phyloP scores from a whole-genome alignment of 2,888 invertebrate species.

The Cerastoderma edule region DNA sequence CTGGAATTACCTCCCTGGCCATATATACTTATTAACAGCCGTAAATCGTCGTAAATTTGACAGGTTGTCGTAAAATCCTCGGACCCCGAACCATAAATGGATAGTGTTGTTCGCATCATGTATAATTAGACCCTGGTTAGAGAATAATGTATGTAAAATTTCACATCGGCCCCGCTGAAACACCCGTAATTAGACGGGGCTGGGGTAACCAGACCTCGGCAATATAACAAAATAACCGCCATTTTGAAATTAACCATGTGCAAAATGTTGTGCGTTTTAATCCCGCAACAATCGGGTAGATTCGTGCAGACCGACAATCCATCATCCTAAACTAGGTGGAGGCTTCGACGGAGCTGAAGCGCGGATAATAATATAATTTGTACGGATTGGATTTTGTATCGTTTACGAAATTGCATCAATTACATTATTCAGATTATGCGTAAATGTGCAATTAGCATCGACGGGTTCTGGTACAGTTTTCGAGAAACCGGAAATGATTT shows the following conservation, averaged over 20 bases:
- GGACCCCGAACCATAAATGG: slow-evolving; percentile 62
- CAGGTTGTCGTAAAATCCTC: slow-evolving; percentile 61
- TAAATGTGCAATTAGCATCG: slow-evolving; percentile 37
- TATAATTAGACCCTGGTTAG: slow-evolving; percentile 67
- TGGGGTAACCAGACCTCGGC: slow-evolving; percentile 51
- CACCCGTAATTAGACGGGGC: slow-evolving; percentile 51
- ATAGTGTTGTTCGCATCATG: slow-evolving; percentile 54
- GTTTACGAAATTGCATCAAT: slow-evolving; percentile 55
- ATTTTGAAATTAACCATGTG: slow-evolving; percentile 63
- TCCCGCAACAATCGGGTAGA: slow-evolving; percentile 46
- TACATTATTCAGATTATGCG: slow-evolving; percentile 55
- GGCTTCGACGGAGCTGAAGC: slow-evolving; percentile 51
- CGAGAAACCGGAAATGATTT: slow-evolving; percentile 44
- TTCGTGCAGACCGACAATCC: slow-evolving; percentile 52
- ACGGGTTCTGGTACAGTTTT: slow-evolving; percentile 35
- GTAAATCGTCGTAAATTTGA: slow-evolving; percentile 65
- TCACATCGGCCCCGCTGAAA: slow-evolving; percentile 54
- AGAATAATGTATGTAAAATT: slow-evolving; percentile 64
- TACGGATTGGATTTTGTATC: slow-evolving; percentile 51
- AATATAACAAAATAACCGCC: slow-evolving; percentile 49
- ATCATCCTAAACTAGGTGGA: slow-evolving; percentile 56
- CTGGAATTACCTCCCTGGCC: slow-evolving; percentile 59
- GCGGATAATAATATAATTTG: slow-evolving; percentile 61
- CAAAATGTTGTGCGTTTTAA: slow-evolving; percentile 55
- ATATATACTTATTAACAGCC: slow-evolving; percentile 64